Conservation (phyloP, 1,140 invertebrate species). For the Listronotus bonariensis region DNA sequence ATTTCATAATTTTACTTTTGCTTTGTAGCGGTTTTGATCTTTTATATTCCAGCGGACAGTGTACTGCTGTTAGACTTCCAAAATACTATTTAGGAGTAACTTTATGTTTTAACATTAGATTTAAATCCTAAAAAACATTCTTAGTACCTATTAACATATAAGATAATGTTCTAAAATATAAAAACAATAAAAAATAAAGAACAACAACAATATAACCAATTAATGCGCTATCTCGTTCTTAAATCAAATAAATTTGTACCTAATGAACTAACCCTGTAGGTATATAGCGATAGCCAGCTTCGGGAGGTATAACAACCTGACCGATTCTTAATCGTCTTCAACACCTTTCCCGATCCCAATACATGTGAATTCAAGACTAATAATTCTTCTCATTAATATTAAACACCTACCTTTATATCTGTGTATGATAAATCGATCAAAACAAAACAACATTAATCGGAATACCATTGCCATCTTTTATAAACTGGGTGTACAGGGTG, state of each 20-base stretch:
- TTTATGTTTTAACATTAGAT: no score
- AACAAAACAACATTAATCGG: constrained; percentile 52
- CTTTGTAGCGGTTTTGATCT: no score
- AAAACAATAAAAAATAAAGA: no score
- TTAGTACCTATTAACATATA: no score
- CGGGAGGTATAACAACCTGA: constrained; percentile 39
- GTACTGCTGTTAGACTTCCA: no score
- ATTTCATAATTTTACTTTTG: no score
- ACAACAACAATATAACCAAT: constrained; percentile 9
- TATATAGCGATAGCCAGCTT: constrained; percentile 28
- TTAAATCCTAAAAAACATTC: no score
- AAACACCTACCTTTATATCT: constrained; percentile 50
- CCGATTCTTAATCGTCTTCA: constrained; percentile 37
- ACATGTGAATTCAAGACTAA: constrained; percentile 40
- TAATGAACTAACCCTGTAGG: constrained; percentile 35
- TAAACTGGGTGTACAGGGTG: constrained; percentile 15
- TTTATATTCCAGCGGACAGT: no score
- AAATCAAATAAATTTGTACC: constrained; percentile 36
- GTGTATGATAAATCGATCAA: constrained; percentile 52
- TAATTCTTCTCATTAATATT: constrained; percentile 50
- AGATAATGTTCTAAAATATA: no score
- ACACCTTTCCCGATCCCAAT: constrained; percentile 35
- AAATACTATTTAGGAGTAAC: no score
- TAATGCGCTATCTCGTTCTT: constrained; percentile 23
- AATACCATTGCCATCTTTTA: constrained; percentile 46